Evolutionary conservation across 2,888 invertebrate genomes (phyloP).

Genomic region (Stenchaetothrips biformis): DNA sequence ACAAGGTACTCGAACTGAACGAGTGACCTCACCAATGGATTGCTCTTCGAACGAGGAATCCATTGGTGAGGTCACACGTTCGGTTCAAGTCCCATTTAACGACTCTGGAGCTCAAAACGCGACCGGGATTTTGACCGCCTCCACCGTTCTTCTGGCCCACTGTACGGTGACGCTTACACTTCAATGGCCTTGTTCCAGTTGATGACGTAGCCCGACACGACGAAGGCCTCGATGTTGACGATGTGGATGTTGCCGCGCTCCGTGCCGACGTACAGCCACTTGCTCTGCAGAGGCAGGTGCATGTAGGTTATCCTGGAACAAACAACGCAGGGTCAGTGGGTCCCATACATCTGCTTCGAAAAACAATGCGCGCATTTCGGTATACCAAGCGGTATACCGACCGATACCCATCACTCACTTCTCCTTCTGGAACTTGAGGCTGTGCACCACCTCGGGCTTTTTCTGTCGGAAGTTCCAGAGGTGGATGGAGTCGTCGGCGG

Average conservation of each 20-base stretch:
- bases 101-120: too few species aligned
- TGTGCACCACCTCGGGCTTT: conserved; percentile 89
- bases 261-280: conserved; percentile 98
- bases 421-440: conserved; percentile 95
- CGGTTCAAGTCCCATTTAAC: too few species aligned
- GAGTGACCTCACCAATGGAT: too few species aligned
- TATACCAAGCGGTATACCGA: too few species aligned
- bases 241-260: conserved; percentile 97
- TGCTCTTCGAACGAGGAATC: too few species aligned
- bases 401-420: conserved; percentile 56
- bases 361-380: too few species aligned
- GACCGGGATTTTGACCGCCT: too few species aligned
- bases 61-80: too few species aligned
- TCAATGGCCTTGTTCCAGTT: conserved; percentile 99
- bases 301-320: conserved; percentile 81
- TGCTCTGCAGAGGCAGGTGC: conserved; percentile 92
- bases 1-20: too few species aligned
- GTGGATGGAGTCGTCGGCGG: conserved; percentile 93
- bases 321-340: conserved; percentile 9
- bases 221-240: conserved; percentile 93
- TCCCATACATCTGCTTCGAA: too few species aligned
- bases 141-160: too few species aligned
- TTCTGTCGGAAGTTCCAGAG: conserved; percentile 97
- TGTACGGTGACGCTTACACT: conserved; percentile 68
- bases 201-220: conserved; percentile 95